Evolutionary conservation across 1,140 invertebrate species (phyloP), one percentile per base, ranked within the genome.

Genomic region (Neotoxoptera formosana): DNA sequence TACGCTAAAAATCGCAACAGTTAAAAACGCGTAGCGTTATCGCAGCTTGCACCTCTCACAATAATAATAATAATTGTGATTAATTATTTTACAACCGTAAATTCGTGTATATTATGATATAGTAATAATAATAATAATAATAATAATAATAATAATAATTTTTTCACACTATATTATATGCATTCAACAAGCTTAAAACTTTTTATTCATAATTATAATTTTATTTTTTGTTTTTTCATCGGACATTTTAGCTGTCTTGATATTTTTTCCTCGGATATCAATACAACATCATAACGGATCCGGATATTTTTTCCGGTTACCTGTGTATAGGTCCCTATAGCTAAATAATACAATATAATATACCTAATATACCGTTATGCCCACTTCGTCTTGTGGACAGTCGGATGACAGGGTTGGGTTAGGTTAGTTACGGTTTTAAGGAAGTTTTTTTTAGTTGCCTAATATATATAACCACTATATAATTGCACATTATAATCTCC

Each of bases 31-130:
- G 30, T 76, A 20, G 60, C n/a, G n/a, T 76, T 34, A 76, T 76
- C 60, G 60, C 7, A n/a, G 30, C 0, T 4, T 0, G 1, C n/a
- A 2, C 17, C 1, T 0, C 21, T 14, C 17, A 76, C n/a, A n/a
- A 76, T 23, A 76, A 76, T 76, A n/a, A 76, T 23, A 76, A 76
- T 76, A 17, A 76, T 76, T n/a, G 14, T 76, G n/a, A 76, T 76
- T 76, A 76, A 76, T 76, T 76, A 23, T 76, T n/a, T 76, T 76
- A 76, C 11, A n/a, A n/a, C 0, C 60, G 30, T 34, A 76, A 76
- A 17, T 76, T 30, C 56, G 7, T 30, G 9, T 76, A 76, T 14
- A 30, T 67, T 67, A n/a, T 67, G 2, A 11, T 60, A 14, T 30
- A 11, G 17, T 17, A 3, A 51, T 51, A 3, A 2, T 51, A 51